A percentile compares a stretch with the other conserved stretches of the same genome.
phyloP scores from a whole-genome alignment of 2,888 invertebrate species.

The Icerya purchasi region DNA sequence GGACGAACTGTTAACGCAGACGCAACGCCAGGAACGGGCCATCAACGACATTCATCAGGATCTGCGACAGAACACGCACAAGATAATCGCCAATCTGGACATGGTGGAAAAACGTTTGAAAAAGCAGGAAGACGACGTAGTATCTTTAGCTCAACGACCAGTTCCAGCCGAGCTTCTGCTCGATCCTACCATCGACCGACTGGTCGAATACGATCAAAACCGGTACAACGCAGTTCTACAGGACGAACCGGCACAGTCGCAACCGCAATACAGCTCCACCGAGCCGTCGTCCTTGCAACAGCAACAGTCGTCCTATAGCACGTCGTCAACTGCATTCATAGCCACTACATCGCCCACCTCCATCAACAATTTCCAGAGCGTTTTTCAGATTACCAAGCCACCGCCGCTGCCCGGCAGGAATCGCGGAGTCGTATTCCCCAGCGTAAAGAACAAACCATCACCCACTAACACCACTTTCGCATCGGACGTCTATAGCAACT shows the following conservation, averaged over 20 bases:
- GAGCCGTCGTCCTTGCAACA: constrained; percentile 26
- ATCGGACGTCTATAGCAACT: constrained; percentile 44
- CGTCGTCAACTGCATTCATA: constrained; percentile 22
- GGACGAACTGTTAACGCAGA: constrained; percentile 62
- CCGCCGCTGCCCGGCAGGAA: constrained; percentile 32
- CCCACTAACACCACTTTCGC: constrained; percentile 63
- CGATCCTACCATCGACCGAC: constrained; percentile 53
- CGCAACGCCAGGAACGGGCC: constrained; percentile 64
- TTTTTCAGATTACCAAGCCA: constrained; percentile 13
- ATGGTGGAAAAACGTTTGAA: constrained; percentile 64
- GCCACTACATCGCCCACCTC: constrained; percentile 10
- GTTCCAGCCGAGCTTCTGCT: constrained; percentile 49
- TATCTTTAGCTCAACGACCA: constrained; percentile 51
- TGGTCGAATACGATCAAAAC: constrained; percentile 55
- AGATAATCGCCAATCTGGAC: constrained; percentile 67
- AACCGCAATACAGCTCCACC: constrained; percentile 24
- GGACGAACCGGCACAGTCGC: constrained; percentile 17
- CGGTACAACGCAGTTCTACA: constrained; percentile 28
- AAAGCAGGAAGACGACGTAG: constrained; percentile 67
- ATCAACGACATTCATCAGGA: constrained; percentile 71
- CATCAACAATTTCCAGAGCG: constrained; percentile 13
- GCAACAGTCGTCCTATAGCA: constrained; percentile 19
- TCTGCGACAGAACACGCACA: constrained; percentile 55
- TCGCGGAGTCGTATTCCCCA: constrained; percentile 72
- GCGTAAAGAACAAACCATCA: constrained; percentile 73